Evolutionary conservation across 2,797 vertebrate genomes (phyloP).

Genomic region (Amniataba percoides): DNA sequence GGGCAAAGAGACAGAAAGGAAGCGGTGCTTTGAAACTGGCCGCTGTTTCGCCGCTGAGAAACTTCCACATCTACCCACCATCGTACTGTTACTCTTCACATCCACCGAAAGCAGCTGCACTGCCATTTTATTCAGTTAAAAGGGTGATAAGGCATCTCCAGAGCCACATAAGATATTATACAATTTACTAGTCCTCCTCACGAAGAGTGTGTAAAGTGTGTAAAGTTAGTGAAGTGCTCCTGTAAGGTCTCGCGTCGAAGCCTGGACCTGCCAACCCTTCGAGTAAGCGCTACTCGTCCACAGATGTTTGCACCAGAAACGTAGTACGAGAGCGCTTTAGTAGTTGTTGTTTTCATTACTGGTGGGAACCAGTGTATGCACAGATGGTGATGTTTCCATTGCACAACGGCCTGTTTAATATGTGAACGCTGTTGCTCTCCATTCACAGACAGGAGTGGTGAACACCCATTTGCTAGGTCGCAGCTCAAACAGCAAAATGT

Average conservation of each 20-base stretch:
- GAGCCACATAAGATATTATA: not conserved
- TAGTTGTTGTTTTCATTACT: conserved; percentile 12
- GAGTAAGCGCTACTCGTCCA: not conserved
- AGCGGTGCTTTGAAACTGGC: conserved; percentile 23
- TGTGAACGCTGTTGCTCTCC: conserved; percentile 5
- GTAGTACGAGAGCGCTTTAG: not conserved
- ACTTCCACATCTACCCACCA: conserved; percentile 11
- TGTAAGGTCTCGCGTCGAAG: not conserved
- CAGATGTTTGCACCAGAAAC: not conserved
- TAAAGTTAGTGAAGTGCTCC: not conserved
- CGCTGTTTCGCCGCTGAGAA: conserved; percentile 3
- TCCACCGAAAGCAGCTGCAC: not conserved
- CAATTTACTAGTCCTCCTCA: not conserved
- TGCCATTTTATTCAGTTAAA: conserved; percentile 9
- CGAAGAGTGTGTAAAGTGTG: not conserved
- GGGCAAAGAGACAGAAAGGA: conserved; percentile 22
- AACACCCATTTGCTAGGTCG: conserved; percentile 24
- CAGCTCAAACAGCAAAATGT: conserved; percentile 3
- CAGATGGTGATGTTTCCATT: conserved; percentile 41
- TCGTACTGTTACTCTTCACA: conserved; percentile 1
- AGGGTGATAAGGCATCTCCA: not conserved
- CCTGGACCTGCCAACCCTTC: not conserved
- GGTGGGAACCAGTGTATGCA: not conserved
- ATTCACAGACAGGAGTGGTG: not conserved
- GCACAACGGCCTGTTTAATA: conserved; percentile 39